Percentiles rank a stretch among this genome's conserved stretches.
These are phyloP conservation scores for Phymanthus crucifer DNA, from an alignment of 92 coral and sea anemone genomes.

Conservation along the genomic window DNA sequence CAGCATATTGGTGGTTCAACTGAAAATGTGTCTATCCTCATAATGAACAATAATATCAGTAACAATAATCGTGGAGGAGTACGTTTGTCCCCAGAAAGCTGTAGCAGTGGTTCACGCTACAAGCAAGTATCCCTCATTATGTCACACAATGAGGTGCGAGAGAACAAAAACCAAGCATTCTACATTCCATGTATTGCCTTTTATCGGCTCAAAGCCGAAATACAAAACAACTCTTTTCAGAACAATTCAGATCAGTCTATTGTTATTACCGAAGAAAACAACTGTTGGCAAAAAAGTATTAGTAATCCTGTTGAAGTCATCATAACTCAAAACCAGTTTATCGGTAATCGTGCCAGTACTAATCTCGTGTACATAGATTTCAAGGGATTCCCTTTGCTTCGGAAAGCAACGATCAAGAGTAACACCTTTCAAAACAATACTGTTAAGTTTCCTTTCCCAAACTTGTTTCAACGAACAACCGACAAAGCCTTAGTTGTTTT, in stretches of 20 bases:
- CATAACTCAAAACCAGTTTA: constrained; percentile 34
- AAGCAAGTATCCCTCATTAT: constrained; percentile 21
- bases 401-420: constrained; percentile 24
- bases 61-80: constrained; percentile 56
- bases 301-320: constrained; percentile 31
- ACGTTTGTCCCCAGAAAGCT: constrained; percentile 34
- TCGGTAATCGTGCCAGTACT: constrained; percentile 48
- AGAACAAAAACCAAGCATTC: constrained; percentile 37
- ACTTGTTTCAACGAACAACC: constrained; percentile 40
- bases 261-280: constrained; percentile 14
- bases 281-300: neutral
- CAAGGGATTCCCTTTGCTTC: constrained; percentile 26
- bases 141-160: constrained; percentile 31
- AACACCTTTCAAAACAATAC: constrained; percentile 49
- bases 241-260: constrained; percentile 47
- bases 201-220: constrained; percentile 26
- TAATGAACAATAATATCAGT: constrained; percentile 26
- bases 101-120: constrained; percentile 16
- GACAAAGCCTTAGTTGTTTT: constrained; percentile 43
- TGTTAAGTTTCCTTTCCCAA: constrained; percentile 19
- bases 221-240: constrained; percentile 43
- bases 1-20: no score
- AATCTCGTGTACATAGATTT: constrained; percentile 48
- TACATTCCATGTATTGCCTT: constrained; percentile 29
- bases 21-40: constrained; percentile 35